Percentiles rank a stretch among this genome's conserved stretches.
These are phyloP conservation scores for Hedya salicella DNA, from an alignment of 2,888 invertebrate species.

Conservation along the genomic window DNA sequence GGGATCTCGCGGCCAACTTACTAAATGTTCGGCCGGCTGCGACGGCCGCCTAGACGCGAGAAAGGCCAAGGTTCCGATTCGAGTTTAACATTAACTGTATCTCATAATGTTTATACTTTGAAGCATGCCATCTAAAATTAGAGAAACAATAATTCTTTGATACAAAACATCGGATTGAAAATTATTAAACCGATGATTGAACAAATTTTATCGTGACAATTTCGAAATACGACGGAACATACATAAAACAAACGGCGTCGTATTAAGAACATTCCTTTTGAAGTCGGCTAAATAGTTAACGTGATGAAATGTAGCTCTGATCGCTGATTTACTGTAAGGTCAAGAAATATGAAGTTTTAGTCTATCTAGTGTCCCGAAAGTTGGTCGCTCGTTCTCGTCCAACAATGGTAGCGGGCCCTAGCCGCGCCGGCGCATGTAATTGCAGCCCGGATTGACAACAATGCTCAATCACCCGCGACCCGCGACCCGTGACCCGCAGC, in stretches of 20 bases:
- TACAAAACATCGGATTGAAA: too few relatives aligned
- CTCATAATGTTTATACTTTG: conserved; percentile 13
- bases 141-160: not conserved
- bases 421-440: not conserved
- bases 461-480: conserved; percentile 30
- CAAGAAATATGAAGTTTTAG: too few relatives aligned
- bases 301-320: too few relatives aligned
- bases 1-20: conserved; percentile 28
- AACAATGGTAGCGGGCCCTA: not conserved
- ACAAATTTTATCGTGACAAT: too few relatives aligned
- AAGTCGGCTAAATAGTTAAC: too few relatives aligned
- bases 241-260: too few relatives aligned
- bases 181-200: too few relatives aligned
- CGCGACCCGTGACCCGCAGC: conserved; percentile 13
- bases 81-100: conserved; percentile 15
- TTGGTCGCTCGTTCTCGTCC: not conserved
- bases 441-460: conserved; percentile 36
- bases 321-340: too few relatives aligned
- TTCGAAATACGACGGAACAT: too few relatives aligned
- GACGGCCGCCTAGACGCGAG: not conserved
- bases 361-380: too few relatives aligned
- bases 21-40: conserved; percentile 16
- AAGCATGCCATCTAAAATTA: conserved; percentile 8
- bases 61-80: conserved; percentile 29
- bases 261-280: too few relatives aligned